phyloP scores from a whole-genome alignment of 1,140 invertebrate species.

The Lordiphosa collinella region DNA sequence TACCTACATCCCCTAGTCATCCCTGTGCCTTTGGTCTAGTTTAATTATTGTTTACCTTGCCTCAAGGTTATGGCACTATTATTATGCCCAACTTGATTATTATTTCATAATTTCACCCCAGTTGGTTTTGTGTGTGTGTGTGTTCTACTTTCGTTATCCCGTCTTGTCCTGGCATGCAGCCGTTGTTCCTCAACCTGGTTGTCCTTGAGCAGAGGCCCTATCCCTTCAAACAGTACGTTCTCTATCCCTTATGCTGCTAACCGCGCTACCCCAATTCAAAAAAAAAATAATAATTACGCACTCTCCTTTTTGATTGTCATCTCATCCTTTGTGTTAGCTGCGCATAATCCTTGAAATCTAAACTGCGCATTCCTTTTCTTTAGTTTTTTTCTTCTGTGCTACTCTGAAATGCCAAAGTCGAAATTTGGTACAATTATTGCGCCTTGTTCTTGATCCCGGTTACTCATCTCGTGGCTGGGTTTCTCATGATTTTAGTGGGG shows the following conservation, averaged over 20 bases:
- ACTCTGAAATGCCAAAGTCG: conserved; percentile 24
- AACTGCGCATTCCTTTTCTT: conserved; percentile 45
- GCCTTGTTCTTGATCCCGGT: conserved; percentile 30
- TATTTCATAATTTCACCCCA: conserved; percentile 61
- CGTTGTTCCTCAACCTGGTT: conserved; percentile 29
- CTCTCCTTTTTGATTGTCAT: conserved; percentile 36
- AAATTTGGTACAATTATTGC: conserved; percentile 67
- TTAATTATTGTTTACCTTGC: conserved; percentile 72
- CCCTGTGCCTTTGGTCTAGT: conserved; percentile 15
- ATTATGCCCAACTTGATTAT: conserved; percentile 66
- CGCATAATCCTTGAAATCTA: conserved; percentile 45
- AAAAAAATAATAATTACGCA: conserved; percentile 53
- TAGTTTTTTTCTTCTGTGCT: background rate
- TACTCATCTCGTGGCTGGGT: conserved; percentile 34
- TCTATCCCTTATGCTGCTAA: conserved; percentile 29
- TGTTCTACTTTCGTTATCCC: conserved; percentile 45
- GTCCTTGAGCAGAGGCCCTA: conserved; percentile 52
- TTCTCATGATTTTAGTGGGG: conserved; percentile 27
- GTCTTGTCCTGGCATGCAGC: conserved; percentile 54
- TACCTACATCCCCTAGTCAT: conserved; percentile 1
- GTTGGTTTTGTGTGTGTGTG: conserved; percentile 18
- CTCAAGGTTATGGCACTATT: conserved; percentile 68
- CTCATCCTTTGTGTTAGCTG: conserved; percentile 14
- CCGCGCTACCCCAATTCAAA: conserved; percentile 58
- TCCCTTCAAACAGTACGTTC: conserved; percentile 35